Evolutionary conservation across 2,888 invertebrate genomes (phyloP), one percentile per base, ranked within the genome.

Genomic region (Epinotia demarniana): DNA sequence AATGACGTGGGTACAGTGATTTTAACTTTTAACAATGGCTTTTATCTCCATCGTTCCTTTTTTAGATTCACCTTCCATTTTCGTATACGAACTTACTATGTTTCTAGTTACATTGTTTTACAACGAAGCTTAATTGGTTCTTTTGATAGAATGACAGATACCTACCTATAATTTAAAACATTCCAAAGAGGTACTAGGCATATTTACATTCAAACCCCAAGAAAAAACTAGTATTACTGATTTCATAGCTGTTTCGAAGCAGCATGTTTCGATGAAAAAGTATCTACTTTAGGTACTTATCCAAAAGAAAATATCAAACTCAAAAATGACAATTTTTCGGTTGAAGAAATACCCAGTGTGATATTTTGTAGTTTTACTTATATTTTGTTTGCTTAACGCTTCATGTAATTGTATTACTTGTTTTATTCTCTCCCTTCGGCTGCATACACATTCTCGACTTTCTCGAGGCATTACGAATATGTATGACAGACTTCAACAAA

Each of bases 1-100:
- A 71, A 46, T 58, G 3, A 57, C 18, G 57, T n/a, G 46, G 66
- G 62, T 67, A 27, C 46, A 66, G 55, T 64, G 60, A 67, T 53
- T 55, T 49, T 58, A 69, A 11, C 49, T 53, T 43, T 33, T 53
- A 69, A 11, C 33, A 18, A 66, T 19, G n/a, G 66, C 19, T 66
- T 67, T 61, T 23, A 49, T 27, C 18, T 6, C 19, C 18, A 18
- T 57, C 3, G 19, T 57, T 16, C 16, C 49, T 49, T n/a, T 53
- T 53, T 53, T 53, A 53, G 2, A 53, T 53, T n/a, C n/a, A 53
- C n/a, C 53, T 53, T n/a, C 53, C 53, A n/a, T 53, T 53, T 53
- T 16, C 49, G 16, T 49, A 16, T 16, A 16, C 16, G 49, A 49
- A 16, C 16, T 49, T 49, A 5, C 49, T n/a, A 53, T 53, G 49